phyloP scores from a whole-genome alignment of 2,888 invertebrate genomes.

The Anthrax anthrax region DNA sequence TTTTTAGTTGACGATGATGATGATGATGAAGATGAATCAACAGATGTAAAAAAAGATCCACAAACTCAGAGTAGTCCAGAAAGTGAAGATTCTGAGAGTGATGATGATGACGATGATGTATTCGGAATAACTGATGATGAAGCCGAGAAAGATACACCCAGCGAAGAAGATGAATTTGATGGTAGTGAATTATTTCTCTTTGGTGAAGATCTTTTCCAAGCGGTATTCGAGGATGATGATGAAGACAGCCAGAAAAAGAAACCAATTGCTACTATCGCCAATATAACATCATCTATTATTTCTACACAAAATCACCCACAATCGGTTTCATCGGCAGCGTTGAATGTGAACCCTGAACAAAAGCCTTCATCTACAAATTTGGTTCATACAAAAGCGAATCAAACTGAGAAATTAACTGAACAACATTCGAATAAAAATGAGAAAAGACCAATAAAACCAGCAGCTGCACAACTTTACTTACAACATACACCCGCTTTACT shows the following conservation, averaged over 20 bases:
- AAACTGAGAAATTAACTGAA: not conserved
- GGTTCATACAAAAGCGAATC: not conserved
- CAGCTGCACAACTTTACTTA: not conserved
- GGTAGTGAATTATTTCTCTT: slow-evolving; percentile 3
- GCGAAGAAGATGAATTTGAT: not conserved
- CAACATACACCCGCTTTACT: not conserved
- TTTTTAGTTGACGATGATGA: not conserved
- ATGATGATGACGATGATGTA: not conserved
- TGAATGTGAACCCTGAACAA: too few relatives aligned
- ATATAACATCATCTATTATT: not conserved
- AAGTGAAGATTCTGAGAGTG: not conserved
- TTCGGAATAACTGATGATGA: not conserved
- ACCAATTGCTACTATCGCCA: not conserved
- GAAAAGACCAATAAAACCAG: not conserved
- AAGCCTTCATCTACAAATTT: not conserved
- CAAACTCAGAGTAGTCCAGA: not conserved
- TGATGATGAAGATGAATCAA: not conserved
- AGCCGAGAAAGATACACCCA: not conserved
- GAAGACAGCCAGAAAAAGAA: not conserved
- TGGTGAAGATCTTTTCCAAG: slow-evolving; percentile 3
- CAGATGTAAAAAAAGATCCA: not conserved
- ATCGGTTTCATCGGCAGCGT: not conserved
- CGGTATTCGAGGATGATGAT: not conserved
- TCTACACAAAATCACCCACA: too few relatives aligned
- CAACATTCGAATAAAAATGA: not conserved